Evolutionary conservation across 2,888 invertebrate genomes (phyloP).

Genomic region (Aelia acuminata): DNA sequence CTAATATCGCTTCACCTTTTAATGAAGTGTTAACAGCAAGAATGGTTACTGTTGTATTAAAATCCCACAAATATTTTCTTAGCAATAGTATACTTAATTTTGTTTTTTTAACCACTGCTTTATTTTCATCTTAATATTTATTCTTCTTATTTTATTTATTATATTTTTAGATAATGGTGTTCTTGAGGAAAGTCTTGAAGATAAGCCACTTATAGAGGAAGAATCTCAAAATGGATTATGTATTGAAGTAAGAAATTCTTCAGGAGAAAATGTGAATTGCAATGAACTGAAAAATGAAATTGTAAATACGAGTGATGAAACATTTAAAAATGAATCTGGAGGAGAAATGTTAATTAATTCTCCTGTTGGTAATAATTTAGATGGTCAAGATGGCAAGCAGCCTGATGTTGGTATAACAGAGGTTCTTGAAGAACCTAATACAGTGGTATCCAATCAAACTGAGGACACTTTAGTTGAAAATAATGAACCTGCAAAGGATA

Average conservation of each 20-base stretch:
- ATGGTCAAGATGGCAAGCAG: background rate
- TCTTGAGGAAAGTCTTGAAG: slow-evolving; percentile 59
- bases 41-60: too few relatives aligned
- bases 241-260: slow-evolving; percentile 70
- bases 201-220: slow-evolving; percentile 65
- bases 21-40: too few relatives aligned
- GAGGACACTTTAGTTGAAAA: slow-evolving; percentile 19
- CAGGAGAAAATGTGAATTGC: slow-evolving; percentile 69
- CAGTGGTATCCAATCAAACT: background rate
- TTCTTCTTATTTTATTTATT: background rate
- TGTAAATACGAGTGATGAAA: slow-evolving; percentile 74
- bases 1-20: too few relatives aligned
- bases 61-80: too few relatives aligned
- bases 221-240: slow-evolving; percentile 66
- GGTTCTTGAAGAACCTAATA: slow-evolving; percentile 15
- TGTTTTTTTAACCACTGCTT: too few relatives aligned
- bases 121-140: background rate
- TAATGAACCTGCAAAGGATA: background rate
- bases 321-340: slow-evolving; percentile 15
- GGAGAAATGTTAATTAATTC: background rate
- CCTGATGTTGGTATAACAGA: background rate
- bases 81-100: background rate
- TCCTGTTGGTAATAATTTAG: background rate
- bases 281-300: slow-evolving; percentile 70
- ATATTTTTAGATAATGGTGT: slow-evolving; percentile 27